phyloP scores from a whole-genome alignment of 1,140 invertebrate genomes.

The Eueides isabella region DNA sequence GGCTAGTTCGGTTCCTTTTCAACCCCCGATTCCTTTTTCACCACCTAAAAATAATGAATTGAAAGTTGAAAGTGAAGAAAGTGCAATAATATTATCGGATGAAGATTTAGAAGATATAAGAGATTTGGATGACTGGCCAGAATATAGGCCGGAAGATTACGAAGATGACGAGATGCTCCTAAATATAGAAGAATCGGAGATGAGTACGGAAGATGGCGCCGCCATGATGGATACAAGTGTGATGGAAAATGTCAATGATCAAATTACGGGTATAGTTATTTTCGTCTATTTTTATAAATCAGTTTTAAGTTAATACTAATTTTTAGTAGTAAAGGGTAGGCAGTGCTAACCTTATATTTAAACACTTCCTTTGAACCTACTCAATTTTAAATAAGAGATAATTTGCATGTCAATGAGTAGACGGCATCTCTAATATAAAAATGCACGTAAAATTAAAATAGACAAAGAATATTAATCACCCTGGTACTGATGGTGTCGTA shows the following conservation, averaged over 20 bases:
- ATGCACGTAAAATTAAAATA: too few species aligned
- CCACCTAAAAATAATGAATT: background rate
- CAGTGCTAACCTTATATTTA: too few species aligned
- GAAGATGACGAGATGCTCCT: background rate
- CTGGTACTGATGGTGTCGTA: too few species aligned
- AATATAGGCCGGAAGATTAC: background rate
- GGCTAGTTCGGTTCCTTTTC: conserved; percentile 72
- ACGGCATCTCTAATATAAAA: too few species aligned
- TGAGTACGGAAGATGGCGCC: background rate
- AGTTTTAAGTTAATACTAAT: too few species aligned
- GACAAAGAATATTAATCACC: too few species aligned
- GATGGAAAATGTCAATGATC: background rate
- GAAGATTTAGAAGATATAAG: background rate
- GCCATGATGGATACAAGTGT: background rate
- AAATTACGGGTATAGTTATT: background rate
- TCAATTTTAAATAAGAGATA: too few species aligned
- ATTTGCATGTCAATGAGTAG: too few species aligned
- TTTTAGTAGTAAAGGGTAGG: too few species aligned
- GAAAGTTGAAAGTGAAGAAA: background rate
- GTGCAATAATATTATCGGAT: conserved; percentile 23
- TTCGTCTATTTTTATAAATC: background rate
- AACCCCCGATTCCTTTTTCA: conserved; percentile 49
- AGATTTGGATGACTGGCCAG: conserved; percentile 14
- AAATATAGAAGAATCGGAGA: background rate
- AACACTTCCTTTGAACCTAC: too few species aligned